Base-by-base conservation (phyloP, 92 coral and sea anemone genomes). In the Umimayanthus kanabou region DNA sequence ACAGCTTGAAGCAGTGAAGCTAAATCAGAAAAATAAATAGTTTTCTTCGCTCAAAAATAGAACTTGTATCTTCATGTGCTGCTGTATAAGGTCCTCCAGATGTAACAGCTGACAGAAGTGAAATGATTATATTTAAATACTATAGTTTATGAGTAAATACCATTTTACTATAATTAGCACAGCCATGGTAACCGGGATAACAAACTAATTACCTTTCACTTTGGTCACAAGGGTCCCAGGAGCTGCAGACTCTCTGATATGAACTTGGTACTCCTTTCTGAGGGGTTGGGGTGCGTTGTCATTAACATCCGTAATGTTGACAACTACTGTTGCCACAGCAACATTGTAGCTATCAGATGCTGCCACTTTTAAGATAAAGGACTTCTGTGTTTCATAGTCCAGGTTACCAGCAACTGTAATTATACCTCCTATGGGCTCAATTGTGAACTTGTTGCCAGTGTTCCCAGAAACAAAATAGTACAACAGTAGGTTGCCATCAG, bases 271-370 rank as follows among this genome's bases (percentile, higher is more conserved):
- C 92, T 95, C 98, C 9, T 89, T 92, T 90, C 95, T 90, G 5
- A 80, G 89, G 14, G 99, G 98, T 85, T 91, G 91, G 14, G 99
- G 99, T 22, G 95, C 90, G 78, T 97, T 96, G 89, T 97, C 96
- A 85, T 97, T 97, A 2, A 90, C 92, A 85, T 97, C 99, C 58
- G 83, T 58, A 13, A 97, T 64, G 20, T 86, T 86, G 65, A 97
- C 79, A 65, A 76, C 87, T 33, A 97, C 87, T 45, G 92, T 91
- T 67, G 94, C 76, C 28, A 67, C 85, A 72, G 86, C 96, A 71
- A 91, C 33, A 81, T 93, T 92, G 71, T 92, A 75, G 65, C 94
- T 92, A 91, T 97, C 98, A 23, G 98, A 87, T 16, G 93, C 99
- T 23, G 90, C 85, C 55, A 97, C 83, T 26, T 79, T 86, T 84